A percentile compares a stretch with the other conserved stretches of the same genome.
These are phyloP conservation scores for Bhutanitis thaidina DNA, from an alignment of 2,888 invertebrate genomes.

Conservation along the genomic window DNA sequence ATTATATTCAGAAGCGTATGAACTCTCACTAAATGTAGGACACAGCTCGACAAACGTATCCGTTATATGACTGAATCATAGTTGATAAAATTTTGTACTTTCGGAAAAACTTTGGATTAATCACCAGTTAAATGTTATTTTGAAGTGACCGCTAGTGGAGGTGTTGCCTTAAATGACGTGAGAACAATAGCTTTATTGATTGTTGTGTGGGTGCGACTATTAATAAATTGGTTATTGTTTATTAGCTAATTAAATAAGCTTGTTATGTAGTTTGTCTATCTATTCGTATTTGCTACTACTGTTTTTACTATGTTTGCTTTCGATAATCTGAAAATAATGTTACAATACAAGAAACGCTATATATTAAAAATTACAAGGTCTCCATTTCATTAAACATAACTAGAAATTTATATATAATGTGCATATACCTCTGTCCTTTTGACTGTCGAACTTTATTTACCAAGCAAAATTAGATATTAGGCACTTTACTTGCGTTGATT, in stretches of 20 bases:
- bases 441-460: too few species aligned
- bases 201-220: constrained; percentile 38
- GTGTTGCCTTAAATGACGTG: constrained; percentile 43
- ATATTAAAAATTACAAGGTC: too few species aligned
- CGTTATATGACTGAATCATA: constrained; percentile 20
- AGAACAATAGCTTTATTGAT: constrained; percentile 49
- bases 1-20: constrained; percentile 33
- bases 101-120: constrained; percentile 39
- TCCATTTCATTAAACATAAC: too few species aligned
- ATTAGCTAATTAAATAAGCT: neutral
- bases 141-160: constrained; percentile 42
- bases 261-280: too few species aligned
- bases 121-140: constrained; percentile 46
- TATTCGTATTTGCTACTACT: too few species aligned
- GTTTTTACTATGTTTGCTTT: too few species aligned
- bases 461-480: too few species aligned
- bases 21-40: constrained; percentile 20
- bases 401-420: too few species aligned
- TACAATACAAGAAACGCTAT: too few species aligned
- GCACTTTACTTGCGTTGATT: too few species aligned
- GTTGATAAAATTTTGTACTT: constrained; percentile 22
- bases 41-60: constrained; percentile 17
- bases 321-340: too few species aligned
- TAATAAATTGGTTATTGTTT: constrained; percentile 20
- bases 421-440: too few species aligned